Conservation (phyloP, 2,888 invertebrate genomes). For the Timandra comae region DNA sequence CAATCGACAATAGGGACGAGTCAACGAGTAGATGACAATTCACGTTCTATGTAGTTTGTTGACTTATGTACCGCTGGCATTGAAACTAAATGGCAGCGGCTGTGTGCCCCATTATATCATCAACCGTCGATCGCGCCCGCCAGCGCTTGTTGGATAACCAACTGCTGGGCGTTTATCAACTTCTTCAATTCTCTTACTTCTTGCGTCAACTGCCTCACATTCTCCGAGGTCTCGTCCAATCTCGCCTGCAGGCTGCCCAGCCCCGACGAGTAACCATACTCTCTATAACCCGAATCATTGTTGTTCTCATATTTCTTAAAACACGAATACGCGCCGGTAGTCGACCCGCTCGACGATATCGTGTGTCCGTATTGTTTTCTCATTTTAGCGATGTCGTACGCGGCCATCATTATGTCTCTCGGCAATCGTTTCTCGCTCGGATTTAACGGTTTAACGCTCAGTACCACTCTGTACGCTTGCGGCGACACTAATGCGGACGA, state of each 20-base stretch:
- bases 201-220: constrained; percentile 79
- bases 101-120: constrained; percentile 59
- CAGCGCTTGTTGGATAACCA: constrained; percentile 68
- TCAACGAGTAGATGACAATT: constrained; percentile 30
- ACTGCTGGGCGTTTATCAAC: constrained; percentile 68
- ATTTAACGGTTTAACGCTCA: constrained; percentile 89
- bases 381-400: constrained; percentile 86
- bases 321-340: constrained; percentile 79
- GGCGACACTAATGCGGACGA: constrained; percentile 88
- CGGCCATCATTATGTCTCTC: constrained; percentile 85
- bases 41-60: constrained; percentile 59
- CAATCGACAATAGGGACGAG: constrained; percentile 35
- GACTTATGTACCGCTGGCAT: constrained; percentile 69
- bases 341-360: constrained; percentile 80
- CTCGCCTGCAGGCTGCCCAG: constrained; percentile 79
- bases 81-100: constrained; percentile 59
- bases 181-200: constrained; percentile 83
- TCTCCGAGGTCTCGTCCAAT: constrained; percentile 82
- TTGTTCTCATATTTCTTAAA: constrained; percentile 82
- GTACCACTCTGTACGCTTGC: constrained; percentile 86
- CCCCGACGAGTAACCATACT: constrained; percentile 74
- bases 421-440: constrained; percentile 89
- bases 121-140: constrained; percentile 65
- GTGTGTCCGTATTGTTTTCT: constrained; percentile 83
- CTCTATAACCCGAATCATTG: constrained; percentile 65